phyloP scores from a whole-genome alignment of 2,888 invertebrate species.

The Odiellus spinosus region DNA sequence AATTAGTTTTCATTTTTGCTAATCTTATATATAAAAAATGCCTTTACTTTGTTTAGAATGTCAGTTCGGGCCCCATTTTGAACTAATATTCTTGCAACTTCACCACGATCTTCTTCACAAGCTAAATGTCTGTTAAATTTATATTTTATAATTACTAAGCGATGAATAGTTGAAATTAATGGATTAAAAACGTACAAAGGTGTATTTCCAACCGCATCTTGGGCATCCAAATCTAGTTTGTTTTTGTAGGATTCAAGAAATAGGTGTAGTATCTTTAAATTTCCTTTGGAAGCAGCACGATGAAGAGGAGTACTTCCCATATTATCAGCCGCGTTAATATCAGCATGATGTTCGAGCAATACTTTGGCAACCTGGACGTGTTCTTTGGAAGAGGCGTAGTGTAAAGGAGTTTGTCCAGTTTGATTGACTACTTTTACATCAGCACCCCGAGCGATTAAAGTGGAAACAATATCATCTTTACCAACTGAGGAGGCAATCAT shows the following conservation, averaged over 20 bases:
- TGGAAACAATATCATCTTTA: conserved; percentile 45
- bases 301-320: conserved; percentile 58
- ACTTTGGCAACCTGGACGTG: conserved; percentile 44
- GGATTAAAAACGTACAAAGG: conserved; percentile 57
- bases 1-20: not conserved
- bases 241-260: conserved; percentile 40
- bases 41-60: conserved; percentile 42
- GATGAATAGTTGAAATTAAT: conserved; percentile 6
- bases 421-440: conserved; percentile 52
- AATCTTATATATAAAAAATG: not conserved
- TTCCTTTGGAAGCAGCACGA: conserved; percentile 61
- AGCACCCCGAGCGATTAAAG: conserved; percentile 49
- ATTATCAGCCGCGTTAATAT: conserved; percentile 50
- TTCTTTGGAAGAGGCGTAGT: conserved; percentile 73
- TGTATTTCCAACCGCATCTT: conserved; percentile 56
- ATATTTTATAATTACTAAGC: not conserved
- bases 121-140: conserved; percentile 47
- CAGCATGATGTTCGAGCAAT: conserved; percentile 47
- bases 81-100: conserved; percentile 47
- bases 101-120: conserved; percentile 59
- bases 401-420: conserved; percentile 61
- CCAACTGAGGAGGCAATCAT: conserved; percentile 67
- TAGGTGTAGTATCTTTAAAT: conserved; percentile 46
- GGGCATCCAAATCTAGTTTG: conserved; percentile 39
- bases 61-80: conserved; percentile 45